Percentiles rank a stretch among this genome's conserved stretches.
Conservation (phyloP, 2,797 vertebrate species). For the Austrolebias charrua region DNA sequence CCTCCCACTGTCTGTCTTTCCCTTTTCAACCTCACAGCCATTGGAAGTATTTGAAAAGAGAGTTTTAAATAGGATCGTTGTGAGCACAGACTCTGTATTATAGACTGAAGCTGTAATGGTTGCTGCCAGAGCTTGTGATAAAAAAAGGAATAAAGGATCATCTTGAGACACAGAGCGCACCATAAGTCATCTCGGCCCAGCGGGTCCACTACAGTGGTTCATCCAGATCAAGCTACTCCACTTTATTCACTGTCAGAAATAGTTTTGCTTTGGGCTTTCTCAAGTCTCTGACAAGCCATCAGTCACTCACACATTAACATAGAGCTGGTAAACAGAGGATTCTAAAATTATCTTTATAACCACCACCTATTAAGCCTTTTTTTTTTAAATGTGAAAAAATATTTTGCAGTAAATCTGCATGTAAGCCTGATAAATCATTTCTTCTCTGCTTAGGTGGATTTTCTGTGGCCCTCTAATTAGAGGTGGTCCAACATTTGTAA, state of each 20-base stretch:
- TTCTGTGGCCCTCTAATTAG: slow-evolving; percentile 67
- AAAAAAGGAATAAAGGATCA: slow-evolving; percentile 19
- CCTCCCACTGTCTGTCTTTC: slow-evolving; percentile 55
- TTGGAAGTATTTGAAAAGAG: slow-evolving; percentile 61
- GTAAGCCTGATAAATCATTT: slow-evolving; percentile 60
- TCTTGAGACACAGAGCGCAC: slow-evolving; percentile 8
- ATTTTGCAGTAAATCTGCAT: slow-evolving; percentile 37
- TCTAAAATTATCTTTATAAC: slow-evolving; percentile 26
- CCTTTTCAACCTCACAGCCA: slow-evolving; percentile 66
- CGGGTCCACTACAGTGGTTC: slow-evolving; percentile 20
- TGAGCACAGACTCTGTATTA: slow-evolving; percentile 46
- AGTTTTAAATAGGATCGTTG: slow-evolving; percentile 68
- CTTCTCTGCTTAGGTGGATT: slow-evolving; percentile 60
- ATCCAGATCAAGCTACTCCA: slow-evolving; percentile 22
- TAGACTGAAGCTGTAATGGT: slow-evolving; percentile 36
- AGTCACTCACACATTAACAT: slow-evolving; percentile 28
- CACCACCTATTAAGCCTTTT: slow-evolving; percentile 15
- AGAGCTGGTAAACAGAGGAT: slow-evolving; percentile 14
- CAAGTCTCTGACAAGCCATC: slow-evolving; percentile 26
- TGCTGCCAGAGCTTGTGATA: slow-evolving; percentile 27
- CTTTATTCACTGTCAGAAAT: slow-evolving; percentile 40
- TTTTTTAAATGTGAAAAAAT: slow-evolving; percentile 12
- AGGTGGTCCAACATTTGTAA: slow-evolving; percentile 70
- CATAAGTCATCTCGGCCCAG: slow-evolving; percentile 43
- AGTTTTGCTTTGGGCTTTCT: slow-evolving; percentile 43